Evolutionary conservation across 2,888 invertebrate species (phyloP), one percentile per base, ranked within the genome.

Genomic region (Acronicta aceris): DNA sequence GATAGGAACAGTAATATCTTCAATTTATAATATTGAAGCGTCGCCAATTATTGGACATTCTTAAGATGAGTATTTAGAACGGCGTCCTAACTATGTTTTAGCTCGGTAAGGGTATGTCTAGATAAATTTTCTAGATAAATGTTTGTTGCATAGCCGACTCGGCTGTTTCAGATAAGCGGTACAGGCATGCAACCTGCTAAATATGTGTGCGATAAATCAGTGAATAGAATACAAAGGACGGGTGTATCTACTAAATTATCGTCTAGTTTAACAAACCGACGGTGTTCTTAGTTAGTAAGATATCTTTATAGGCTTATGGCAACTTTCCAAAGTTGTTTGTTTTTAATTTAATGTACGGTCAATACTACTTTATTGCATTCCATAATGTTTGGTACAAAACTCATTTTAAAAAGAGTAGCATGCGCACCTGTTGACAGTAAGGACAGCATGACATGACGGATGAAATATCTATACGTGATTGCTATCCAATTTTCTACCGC

Each of bases 41-140:
- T 52, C 55, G 56, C 59, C 61, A 71, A 70, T 70, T 66, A 74
- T 75, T 69, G 52, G 65, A 74, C 59, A 76, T 74, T 76, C 74
- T 76, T 65, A 59, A 71, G 72, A 70, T 74, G 74, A 76, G 47
- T 64, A 68, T 71, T 67, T 65, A 62, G 66, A 75, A 49, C 62
- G 61, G 62, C 62, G 53, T 73, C 59, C 58, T 62, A 73, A 65
- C 66, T 75, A 72, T 67, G 75, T 65, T 75, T 65, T 65, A 54
- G 65, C 74, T 66, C 58, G 59, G 69, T 72, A 76, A 74, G 77
- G 74, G 77, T 81, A 74, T 78, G 76, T 78, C 81, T 74, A 82
- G 88, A 89, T 89, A 86, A 78, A 86, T 83, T 84, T 84, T 70
- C 75, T 66, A 81, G 88, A 89, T 89, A 88, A 81, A 78, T 78